Conservation (phyloP, 2,113 vertebrate genomes). For the Etia nguti region DNA sequence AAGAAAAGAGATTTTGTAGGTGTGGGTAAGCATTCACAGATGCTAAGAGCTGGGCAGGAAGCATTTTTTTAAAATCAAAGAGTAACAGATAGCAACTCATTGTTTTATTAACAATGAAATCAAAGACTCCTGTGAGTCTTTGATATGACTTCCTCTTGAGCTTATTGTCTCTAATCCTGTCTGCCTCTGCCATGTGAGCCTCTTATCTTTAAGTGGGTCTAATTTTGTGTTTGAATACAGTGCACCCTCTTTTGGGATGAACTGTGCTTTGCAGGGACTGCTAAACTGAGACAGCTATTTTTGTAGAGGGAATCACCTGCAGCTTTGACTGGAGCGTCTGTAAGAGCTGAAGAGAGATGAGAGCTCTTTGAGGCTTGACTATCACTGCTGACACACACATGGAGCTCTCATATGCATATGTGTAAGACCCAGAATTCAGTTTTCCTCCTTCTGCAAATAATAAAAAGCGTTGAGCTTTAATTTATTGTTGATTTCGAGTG, state of each 20-base stretch:
- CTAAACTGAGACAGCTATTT: not conserved
- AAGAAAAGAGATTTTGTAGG: not conserved
- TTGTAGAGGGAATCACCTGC: not conserved
- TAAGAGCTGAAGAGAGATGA: not conserved
- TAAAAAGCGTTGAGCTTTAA: not conserved
- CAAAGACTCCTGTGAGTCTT: constrained; percentile 16
- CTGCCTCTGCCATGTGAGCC: not conserved
- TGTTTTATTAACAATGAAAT: constrained; percentile 12
- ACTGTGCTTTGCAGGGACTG: not conserved
- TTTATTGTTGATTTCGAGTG: not conserved
- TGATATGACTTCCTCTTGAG: constrained; percentile 12
- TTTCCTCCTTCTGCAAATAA: not conserved
- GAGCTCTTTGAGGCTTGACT: not conserved
- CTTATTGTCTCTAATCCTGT: constrained; percentile 3
- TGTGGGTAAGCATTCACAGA: not conserved
- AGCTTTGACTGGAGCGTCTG: not conserved
- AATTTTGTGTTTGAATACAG: not conserved
- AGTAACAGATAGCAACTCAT: not conserved
- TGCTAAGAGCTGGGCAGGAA: constrained; percentile 1
- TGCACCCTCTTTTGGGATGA: not conserved
- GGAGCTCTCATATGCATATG: not conserved
- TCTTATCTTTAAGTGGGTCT: constrained; percentile 9
- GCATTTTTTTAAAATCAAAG: not conserved
- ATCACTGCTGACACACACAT: not conserved
- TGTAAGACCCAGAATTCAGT: not conserved